phyloP scores from a whole-genome alignment of 2,888 invertebrate genomes.

The Tipula lateralis region DNA sequence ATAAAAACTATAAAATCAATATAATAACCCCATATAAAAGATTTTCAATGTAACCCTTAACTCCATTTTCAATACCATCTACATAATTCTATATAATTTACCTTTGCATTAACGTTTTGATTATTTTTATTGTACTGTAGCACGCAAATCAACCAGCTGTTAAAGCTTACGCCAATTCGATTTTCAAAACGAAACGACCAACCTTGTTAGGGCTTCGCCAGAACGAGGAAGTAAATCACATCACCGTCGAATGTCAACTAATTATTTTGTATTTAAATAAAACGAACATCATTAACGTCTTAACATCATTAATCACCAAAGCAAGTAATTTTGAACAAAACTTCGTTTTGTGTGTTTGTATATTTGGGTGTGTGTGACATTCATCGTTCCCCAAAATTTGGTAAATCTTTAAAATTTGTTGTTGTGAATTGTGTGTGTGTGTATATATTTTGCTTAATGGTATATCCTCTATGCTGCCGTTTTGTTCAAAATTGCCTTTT shows the following conservation, averaged over 20 bases:
- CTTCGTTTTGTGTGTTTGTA: neutral
- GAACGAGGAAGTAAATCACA: neutral
- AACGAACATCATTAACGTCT: neutral
- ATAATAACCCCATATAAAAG: neutral
- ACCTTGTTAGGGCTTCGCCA: too few relatives aligned
- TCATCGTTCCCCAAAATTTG: neutral
- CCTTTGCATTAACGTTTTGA: neutral
- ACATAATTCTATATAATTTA: too few relatives aligned
- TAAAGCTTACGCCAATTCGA: too few relatives aligned
- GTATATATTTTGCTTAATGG: neutral
- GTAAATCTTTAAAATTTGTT: neutral
- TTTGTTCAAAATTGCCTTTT: neutral
- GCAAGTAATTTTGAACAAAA: neutral
- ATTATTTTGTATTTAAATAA: neutral
- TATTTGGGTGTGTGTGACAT: neutral
- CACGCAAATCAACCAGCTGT: too few relatives aligned
- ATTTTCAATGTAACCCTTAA: neutral
- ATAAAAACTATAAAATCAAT: neutral
- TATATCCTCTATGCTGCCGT: neutral
- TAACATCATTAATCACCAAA: neutral
- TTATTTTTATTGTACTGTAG: neutral
- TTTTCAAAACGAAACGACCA: neutral
- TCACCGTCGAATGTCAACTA: neutral
- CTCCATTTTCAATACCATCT: neutral
- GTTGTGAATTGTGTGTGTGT: neutral